Percentiles rank a stretch among this genome's conserved stretches.
These are phyloP conservation scores for Colletes collaris DNA, from an alignment of 2,888 invertebrate species.

Conservation along the genomic window DNA sequence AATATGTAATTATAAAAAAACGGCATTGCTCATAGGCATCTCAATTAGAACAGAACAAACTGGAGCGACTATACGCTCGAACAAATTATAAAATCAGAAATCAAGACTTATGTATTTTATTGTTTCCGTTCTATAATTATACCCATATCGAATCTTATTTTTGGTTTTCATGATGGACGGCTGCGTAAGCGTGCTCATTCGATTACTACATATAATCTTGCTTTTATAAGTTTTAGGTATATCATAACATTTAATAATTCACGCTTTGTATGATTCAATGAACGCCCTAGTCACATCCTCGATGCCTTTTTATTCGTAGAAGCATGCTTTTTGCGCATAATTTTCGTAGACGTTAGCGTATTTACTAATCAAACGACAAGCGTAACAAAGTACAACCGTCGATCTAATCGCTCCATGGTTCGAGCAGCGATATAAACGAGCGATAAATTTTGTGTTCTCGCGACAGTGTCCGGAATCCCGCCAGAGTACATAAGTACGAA, in stretches of 20 bases:
- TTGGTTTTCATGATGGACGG: neutral
- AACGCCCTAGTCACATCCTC: neutral
- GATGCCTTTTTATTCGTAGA: neutral
- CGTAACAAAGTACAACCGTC: neutral
- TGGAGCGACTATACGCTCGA: too few relatives aligned
- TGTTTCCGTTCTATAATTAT: neutral
- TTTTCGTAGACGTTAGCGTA: too few relatives aligned
- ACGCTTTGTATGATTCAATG: neutral
- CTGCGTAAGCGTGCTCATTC: too few relatives aligned
- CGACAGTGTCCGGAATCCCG: conserved; percentile 79
- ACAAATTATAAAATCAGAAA: too few relatives aligned
- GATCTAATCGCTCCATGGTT: neutral
- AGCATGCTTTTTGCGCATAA: neutral
- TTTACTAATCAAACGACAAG: neutral
- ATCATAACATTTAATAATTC: neutral
- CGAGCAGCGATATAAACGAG: neutral
- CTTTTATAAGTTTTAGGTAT: too few relatives aligned
- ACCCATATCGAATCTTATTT: neutral
- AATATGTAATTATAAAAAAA: too few relatives aligned
- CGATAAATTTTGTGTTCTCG: conserved; percentile 2
- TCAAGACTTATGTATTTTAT: too few relatives aligned
- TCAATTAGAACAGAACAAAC: neutral
- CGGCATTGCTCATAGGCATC: neutral
- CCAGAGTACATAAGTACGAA: conserved; percentile 82
- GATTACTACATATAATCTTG: too few relatives aligned